A percentile compares a stretch with the other conserved stretches of the same genome.
Evolutionary conservation across 2,797 vertebrate species (phyloP).

Genomic region (Spinus pinus): DNA sequence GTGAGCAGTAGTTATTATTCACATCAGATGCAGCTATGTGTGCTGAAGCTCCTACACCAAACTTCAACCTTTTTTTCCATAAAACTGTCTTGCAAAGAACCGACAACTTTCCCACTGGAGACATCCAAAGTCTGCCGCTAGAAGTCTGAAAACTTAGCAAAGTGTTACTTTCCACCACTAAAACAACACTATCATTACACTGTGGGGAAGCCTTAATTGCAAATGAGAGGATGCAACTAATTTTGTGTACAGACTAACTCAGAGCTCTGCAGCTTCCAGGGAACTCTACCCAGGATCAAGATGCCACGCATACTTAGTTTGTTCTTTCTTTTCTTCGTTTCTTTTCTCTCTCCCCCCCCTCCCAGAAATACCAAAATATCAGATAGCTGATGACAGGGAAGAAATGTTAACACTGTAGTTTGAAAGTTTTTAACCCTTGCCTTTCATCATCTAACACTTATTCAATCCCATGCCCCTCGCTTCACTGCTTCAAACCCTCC

Average conservation of each 20-base stretch:
- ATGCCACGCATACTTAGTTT: conserved; percentile 24
- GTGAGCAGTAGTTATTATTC: neutral
- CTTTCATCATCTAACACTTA: conserved; percentile 59
- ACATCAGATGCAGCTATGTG: neutral
- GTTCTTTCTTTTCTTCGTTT: conserved; percentile 41
- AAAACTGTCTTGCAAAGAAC: neutral
- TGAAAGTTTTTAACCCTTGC: conserved; percentile 67
- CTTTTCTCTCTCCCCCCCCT: neutral
- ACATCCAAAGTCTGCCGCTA: neutral
- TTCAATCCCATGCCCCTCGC: conserved; percentile 40
- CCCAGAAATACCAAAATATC: conserved; percentile 54
- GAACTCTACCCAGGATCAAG: conserved; percentile 13
- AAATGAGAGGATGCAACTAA: neutral
- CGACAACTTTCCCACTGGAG: neutral
- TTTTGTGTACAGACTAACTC: neutral
- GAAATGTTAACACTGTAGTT: conserved; percentile 65
- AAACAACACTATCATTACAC: neutral
- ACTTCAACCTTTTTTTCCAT: neutral
- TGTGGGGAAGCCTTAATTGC: neutral
- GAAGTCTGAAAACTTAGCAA: neutral
- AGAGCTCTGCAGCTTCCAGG: neutral
- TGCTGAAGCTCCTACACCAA: neutral
- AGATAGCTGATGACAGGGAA: conserved; percentile 64
- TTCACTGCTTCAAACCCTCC: conserved; percentile 53
- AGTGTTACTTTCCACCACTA: neutral